Percentiles rank a stretch among this genome's conserved stretches.
Conservation (phyloP, 2,113 vertebrate genomes). For the Thalassarche chlororhynchos region DNA sequence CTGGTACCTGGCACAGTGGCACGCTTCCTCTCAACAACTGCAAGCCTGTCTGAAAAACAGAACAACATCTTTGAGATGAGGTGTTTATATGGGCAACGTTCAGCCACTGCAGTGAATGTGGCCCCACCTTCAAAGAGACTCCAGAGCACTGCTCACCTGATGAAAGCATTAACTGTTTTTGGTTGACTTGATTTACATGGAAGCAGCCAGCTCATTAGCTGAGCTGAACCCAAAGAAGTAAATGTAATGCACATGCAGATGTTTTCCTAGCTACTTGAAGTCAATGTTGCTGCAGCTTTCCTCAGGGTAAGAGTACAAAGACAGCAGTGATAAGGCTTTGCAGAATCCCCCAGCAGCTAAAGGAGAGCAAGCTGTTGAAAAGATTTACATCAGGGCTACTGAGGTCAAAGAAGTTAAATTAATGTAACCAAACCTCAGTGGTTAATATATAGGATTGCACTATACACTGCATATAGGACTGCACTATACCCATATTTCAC, state of each 20-base stretch:
- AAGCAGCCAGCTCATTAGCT: slow-evolving; percentile 64
- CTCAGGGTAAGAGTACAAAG: slow-evolving; percentile 55
- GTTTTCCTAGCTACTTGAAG: slow-evolving; percentile 63
- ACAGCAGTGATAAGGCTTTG: slow-evolving; percentile 22
- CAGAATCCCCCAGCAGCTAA: slow-evolving; percentile 17
- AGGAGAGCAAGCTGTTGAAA: slow-evolving; percentile 8
- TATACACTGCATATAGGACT: neutral
- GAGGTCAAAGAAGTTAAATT: slow-evolving; percentile 63
- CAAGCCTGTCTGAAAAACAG: slow-evolving; percentile 71
- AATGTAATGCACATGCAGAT: slow-evolving; percentile 37
- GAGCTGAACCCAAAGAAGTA: slow-evolving; percentile 47
- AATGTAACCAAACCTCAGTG: slow-evolving; percentile 51
- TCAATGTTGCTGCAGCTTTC: slow-evolving; percentile 34
- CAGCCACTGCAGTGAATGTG: slow-evolving; percentile 11
- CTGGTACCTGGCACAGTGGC: slow-evolving; percentile 60
- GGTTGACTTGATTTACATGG: slow-evolving; percentile 62
- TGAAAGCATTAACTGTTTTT: slow-evolving; percentile 72
- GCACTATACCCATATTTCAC: neutral
- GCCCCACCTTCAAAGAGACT: slow-evolving; percentile 69
- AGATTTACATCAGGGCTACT: slow-evolving; percentile 56
- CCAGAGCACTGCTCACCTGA: slow-evolving; percentile 63
- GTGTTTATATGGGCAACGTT: slow-evolving; percentile 70
- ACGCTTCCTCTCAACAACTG: slow-evolving; percentile 56
- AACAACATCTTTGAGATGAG: slow-evolving; percentile 72
- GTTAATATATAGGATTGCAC: neutral